Percentiles rank a stretch among this genome's conserved stretches.
phyloP scores from a whole-genome alignment of 37 sponge, comb jelly and placozoan species.

The Haliclona indistincta region DNA sequence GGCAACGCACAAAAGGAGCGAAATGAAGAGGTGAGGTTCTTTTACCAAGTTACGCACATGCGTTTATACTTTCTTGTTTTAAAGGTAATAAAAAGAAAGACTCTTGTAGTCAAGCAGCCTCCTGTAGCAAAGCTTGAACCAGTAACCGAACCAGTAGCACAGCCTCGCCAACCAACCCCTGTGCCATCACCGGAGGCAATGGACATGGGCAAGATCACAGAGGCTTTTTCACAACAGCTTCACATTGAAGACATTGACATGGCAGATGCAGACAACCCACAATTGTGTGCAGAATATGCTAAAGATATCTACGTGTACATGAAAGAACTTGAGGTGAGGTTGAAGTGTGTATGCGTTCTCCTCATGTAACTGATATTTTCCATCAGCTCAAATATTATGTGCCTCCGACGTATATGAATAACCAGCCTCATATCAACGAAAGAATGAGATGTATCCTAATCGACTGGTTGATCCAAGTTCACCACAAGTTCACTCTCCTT shows the following conservation, averaged over 20 bases:
- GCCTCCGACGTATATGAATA: slow-evolving; percentile 59
- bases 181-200: slow-evolving; percentile 1
- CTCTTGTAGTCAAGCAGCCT: slow-evolving; percentile 3
- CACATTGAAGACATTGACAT: slow-evolving; percentile 83
- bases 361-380: neutral
- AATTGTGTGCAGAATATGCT: slow-evolving; percentile 93
- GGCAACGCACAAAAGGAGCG: neutral
- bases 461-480: slow-evolving; percentile 97
- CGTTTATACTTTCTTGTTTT: too few relatives aligned
- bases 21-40: neutral
- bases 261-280: slow-evolving; percentile 88
- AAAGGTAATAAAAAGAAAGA: neutral
- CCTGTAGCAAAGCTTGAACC: too few relatives aligned
- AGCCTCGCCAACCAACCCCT: neutral
- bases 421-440: slow-evolving; percentile 81
- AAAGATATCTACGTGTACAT: slow-evolving; percentile 94
- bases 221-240: slow-evolving; percentile 42
- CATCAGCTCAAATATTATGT: slow-evolving; percentile 68
- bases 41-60: too few relatives aligned
- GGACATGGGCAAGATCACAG: slow-evolving; percentile 9
- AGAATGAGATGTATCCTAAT: slow-evolving; percentile 91
- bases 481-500: slow-evolving; percentile 82
- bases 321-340: slow-evolving; percentile 74
- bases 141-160: neutral
- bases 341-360: too few relatives aligned